These are phyloP conservation scores for Pasiphila rectangulata DNA, from an alignment of 2,888 invertebrate species.

Conservation along the genomic window DNA sequence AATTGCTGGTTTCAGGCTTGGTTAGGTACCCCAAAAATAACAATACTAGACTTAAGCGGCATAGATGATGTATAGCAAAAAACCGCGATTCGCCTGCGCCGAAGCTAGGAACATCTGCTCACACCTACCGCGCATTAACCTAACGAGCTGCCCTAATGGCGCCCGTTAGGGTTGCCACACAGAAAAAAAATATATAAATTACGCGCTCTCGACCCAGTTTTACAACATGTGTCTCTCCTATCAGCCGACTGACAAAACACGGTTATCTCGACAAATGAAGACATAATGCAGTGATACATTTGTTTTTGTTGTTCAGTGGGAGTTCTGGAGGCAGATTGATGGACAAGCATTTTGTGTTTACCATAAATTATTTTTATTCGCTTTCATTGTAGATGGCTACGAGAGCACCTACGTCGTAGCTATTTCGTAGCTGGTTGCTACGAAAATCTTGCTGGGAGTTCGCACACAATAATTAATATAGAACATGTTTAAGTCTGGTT, in stretches of 20 bases:
- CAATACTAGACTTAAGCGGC: conserved; percentile 53
- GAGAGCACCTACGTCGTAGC: conserved; percentile 5
- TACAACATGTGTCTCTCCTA: conserved; percentile 61
- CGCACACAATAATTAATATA: no score
- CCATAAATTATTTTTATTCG: neutral
- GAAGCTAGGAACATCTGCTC: conserved; percentile 64
- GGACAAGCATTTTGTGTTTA: conserved; percentile 18
- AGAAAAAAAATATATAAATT: conserved; percentile 72
- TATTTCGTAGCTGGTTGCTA: no score
- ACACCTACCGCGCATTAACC: conserved; percentile 72
- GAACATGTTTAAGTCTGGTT: no score
- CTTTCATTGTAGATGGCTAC: conserved; percentile 1
- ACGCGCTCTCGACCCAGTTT: conserved; percentile 56
- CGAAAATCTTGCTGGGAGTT: neutral
- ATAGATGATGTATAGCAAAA: conserved; percentile 69
- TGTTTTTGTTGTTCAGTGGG: conserved; percentile 38
- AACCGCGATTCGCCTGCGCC: conserved; percentile 51
- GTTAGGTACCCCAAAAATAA: conserved; percentile 31
- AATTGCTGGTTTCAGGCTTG: no score
- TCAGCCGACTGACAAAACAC: conserved; percentile 65
- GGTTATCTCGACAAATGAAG: conserved; percentile 59
- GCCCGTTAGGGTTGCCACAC: conserved; percentile 59
- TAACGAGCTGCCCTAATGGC: conserved; percentile 78
- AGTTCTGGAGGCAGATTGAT: conserved; percentile 36
- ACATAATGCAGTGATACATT: conserved; percentile 42